Evolutionary conservation across 2,888 invertebrate genomes (phyloP).

Genomic region (Rhabditoides inermis): DNA sequence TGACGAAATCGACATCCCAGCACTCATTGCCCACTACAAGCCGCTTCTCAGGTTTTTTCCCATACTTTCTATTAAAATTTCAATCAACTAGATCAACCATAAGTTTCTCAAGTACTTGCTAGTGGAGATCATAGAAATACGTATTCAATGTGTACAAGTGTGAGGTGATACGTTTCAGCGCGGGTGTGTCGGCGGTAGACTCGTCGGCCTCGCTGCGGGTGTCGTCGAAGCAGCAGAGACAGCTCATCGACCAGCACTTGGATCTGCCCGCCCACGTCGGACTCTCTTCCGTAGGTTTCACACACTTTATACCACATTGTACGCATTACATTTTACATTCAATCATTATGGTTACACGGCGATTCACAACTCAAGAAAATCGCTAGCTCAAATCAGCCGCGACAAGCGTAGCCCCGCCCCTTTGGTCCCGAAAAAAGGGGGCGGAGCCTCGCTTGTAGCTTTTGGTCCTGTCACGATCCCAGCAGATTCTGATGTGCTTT

Average conservation of each 20-base stretch:
- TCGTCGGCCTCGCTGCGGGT: slow-evolving; percentile 3
- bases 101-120: no score
- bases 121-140: no score
- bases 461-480: no score
- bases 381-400: no score
- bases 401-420: no score
- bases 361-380: no score
- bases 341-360: neutral
- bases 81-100: no score
- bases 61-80: neutral
- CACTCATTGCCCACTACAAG: slow-evolving; percentile 14
- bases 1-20: slow-evolving; percentile 9
- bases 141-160: no score
- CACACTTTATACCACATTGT: neutral
- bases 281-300: slow-evolving; percentile 15
- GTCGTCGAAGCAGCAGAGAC: slow-evolving; percentile 24
- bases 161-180: no score
- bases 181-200: neutral
- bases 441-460: no score
- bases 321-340: neutral
- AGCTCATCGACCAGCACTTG: slow-evolving; percentile 39
- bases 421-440: no score
- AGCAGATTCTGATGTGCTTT: no score
- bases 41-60: slow-evolving; percentile 14
- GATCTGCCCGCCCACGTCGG: slow-evolving; percentile 24